phyloP scores from a whole-genome alignment of 2,113 vertebrate genomes.

The Engystomops pustulosus region DNA sequence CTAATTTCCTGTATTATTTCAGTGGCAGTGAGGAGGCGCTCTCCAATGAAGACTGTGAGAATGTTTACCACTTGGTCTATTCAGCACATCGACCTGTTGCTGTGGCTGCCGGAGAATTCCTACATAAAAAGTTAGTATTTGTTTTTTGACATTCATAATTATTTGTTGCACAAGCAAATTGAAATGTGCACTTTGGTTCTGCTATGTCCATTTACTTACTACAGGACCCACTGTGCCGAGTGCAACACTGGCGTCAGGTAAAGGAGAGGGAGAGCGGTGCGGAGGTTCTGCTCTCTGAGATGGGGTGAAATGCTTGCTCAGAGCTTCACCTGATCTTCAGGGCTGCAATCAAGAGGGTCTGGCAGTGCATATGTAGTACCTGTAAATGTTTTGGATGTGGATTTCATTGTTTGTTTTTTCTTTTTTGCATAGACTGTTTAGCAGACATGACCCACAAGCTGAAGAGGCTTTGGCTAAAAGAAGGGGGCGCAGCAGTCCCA shows the following conservation, averaged over 20 bases:
- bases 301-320: no score
- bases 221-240: no score
- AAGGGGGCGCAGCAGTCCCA: conserved; percentile 94
- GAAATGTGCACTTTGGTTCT: no score
- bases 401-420: background rate
- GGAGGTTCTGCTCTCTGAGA: no score
- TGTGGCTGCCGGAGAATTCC: conserved; percentile 96
- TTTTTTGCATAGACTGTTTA: conserved; percentile 82
- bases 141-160: no score
- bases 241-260: no score
- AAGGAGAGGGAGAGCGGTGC: no score
- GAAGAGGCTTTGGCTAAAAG: conserved; percentile 97
- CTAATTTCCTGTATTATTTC: conserved; percentile 59
- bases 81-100: conserved; percentile 97
- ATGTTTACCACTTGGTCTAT: conserved; percentile 98
- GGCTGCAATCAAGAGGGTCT: no score
- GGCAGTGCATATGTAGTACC: no score
- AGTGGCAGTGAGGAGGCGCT: conserved; percentile 98
- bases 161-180: no score
- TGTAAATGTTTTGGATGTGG: background rate
- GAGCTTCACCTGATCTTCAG: no score
- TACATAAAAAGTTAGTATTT: conserved; percentile 98
- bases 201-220: no score
- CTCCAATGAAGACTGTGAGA: conserved; percentile 98
- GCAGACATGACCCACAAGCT: conserved; percentile 95